Evolutionary conservation across 2,888 invertebrate species (phyloP).

Genomic region (Heliconius aoede): DNA sequence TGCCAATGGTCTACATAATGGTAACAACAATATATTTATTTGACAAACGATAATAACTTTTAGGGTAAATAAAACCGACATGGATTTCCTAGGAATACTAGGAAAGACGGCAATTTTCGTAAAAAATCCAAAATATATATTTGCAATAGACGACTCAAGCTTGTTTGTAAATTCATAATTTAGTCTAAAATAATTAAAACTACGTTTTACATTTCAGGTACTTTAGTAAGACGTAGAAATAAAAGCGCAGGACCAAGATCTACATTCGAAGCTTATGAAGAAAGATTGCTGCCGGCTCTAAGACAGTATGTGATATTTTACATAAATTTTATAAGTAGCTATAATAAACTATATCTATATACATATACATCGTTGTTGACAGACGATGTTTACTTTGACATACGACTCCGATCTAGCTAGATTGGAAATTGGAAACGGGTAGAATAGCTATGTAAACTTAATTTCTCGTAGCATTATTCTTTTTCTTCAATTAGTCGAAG

Average conservation of each 20-base stretch:
- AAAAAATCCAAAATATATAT: too few relatives aligned
- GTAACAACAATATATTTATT: not conserved
- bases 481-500: conserved; percentile 93
- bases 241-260: conserved; percentile 87
- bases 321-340: too few relatives aligned
- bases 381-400: not conserved
- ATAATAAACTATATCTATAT: too few relatives aligned
- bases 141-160: too few relatives aligned
- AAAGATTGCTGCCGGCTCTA: conserved; percentile 91
- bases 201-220: conserved; percentile 64
- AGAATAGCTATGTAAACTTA: conserved; percentile 94
- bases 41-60: too few relatives aligned
- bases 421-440: conserved; percentile 90
- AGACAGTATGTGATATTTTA: conserved; percentile 91
- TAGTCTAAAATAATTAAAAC: not conserved
- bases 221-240: conserved; percentile 84
- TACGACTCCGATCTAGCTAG: not conserved
- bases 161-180: too few relatives aligned
- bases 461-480: conserved; percentile 93
- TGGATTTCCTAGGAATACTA: too few relatives aligned
- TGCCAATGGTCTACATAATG: conserved; percentile 65
- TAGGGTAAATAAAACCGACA: too few relatives aligned
- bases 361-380: too few relatives aligned
- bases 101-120: too few relatives aligned
- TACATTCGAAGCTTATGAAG: conserved; percentile 94